Evolutionary conservation across 2,113 vertebrate species (phyloP), one percentile per base, ranked within the genome.

Genomic region (Apodemus speciosus): DNA sequence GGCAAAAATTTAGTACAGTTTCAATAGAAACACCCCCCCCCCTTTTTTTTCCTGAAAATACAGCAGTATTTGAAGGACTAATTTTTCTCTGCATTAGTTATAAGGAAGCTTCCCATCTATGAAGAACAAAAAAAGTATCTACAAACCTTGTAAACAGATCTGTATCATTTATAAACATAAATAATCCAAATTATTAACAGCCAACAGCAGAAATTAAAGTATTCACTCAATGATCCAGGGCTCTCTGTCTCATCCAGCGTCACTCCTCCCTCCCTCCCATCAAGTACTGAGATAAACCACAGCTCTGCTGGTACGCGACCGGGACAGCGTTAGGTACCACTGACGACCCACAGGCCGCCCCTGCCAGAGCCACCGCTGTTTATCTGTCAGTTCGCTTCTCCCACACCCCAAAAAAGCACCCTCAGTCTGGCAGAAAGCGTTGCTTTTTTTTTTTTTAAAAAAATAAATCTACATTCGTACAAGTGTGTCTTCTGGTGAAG

Each of bases 81-180:
- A 97, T 98, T 99, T 98, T 98, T 98, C 98, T 99, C 98, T 98
- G 98, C 99, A 98, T 99, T 98, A 98, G 98, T 98, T 98, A 98
- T 99, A 99, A 99, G 99, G 99, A 99, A 99, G 99, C 99, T 99
- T 99, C 99, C 99, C 98, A 99, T 99, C 99, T 99, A 99, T 99
- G 98, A 99, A 99, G 99, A 99, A 98, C 98, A 98, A 99, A 99
- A 53, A 99, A 99, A 99, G 99, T 99, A 99, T 99, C 99, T 99
- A 99, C 99, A 99, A 99, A 99, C 99, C 99, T 99, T 99, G 99
- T 99, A 99, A 99, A 99, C 99, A 99, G 99, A 99, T 99, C 99
- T 99, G 99, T 99, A 99, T 99, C 99, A 99, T 98, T 98, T 98
- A 98, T 99, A 98, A 99, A 99, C 99, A 99, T 99, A 99, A 99